Evolutionary conservation across 2,113 vertebrate species (phyloP), one percentile per base, ranked within the genome.

Genomic region (Ginglymostoma cirratum): DNA sequence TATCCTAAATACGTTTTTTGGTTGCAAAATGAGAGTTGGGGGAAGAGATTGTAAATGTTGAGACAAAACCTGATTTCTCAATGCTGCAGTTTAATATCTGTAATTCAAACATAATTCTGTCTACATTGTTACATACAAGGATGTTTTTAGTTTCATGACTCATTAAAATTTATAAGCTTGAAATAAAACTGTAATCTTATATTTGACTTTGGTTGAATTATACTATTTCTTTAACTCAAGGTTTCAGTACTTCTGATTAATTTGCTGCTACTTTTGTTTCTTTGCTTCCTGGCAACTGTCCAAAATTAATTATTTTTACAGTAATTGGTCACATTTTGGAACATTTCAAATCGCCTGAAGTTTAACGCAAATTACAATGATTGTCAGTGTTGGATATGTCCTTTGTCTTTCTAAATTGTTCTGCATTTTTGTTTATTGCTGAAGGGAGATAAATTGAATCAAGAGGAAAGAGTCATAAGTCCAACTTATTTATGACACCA

Each of bases 91-190:
- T 72, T 70, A 72, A 95, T 90, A 90, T 52, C 94, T 95, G 69
- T 95, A 95, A 95, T 95, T 95, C 94, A 95, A 52, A 48, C 67
- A 72, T 92, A 92, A 92, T 92, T 92, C 55, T 92, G 94, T 95
- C 94, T 95, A 66, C 67, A 72, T 95, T 95, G 94, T 95, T 95
- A 72, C 94, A 48, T 52, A 70, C 48, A 5, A 76, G 94, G 94
- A 95, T 95, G 67, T 72, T 95, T 93, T 95, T 95, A 95, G 94
- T 95, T 95, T 95, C 94, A 95, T 48, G 27, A 95, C 94, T 95
- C 94, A 76, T 95, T 95, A 45, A 95, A 95, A 95, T 95, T 95
- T 95, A 95, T 95, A 95, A 95, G 94, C 94, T 95, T 95, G 94
- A 95, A 95, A 95, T 95, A 95, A 95, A 95, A 95, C 72, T 66